These are phyloP conservation scores for Meteorus colon DNA, from an alignment of 2,888 invertebrate genomes.

Conservation along the genomic window DNA sequence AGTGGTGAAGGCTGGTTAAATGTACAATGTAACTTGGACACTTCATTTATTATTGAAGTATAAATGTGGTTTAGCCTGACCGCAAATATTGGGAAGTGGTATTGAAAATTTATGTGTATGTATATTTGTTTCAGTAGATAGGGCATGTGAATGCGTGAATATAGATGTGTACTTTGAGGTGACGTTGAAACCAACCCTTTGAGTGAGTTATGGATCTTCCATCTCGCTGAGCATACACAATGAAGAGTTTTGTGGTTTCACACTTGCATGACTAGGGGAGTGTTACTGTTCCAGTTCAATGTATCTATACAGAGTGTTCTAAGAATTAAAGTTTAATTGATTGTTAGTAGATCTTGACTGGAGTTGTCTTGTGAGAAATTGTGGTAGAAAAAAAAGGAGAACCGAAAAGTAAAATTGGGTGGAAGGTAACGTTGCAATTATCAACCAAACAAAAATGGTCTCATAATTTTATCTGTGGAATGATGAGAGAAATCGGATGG, in stretches of 20 bases:
- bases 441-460: too few relatives aligned
- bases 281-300: conserved; percentile 56
- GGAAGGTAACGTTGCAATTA: too few relatives aligned
- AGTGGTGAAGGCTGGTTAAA: not conserved
- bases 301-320: too few relatives aligned
- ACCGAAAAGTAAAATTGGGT: too few relatives aligned
- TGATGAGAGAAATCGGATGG: too few relatives aligned
- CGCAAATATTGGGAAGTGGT: conserved; percentile 22
- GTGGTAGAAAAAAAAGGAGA: too few relatives aligned
- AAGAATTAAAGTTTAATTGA: too few relatives aligned
- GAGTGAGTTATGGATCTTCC: conserved; percentile 69
- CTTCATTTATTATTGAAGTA: conserved; percentile 13
- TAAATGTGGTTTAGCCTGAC: not conserved
- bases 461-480: too few relatives aligned
- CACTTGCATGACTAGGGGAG: conserved; percentile 54
- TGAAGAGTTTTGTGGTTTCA: conserved; percentile 59
- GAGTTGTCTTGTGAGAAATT: too few relatives aligned
- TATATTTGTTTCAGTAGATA: not conserved
- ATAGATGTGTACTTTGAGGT: not conserved
- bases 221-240: conserved; percentile 68
- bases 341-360: too few relatives aligned
- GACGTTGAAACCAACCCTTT: conserved; percentile 60
- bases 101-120: not conserved
- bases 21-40: not conserved
- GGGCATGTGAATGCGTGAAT: too few relatives aligned